Conservation (phyloP, 2,888 invertebrate genomes). For the Drosophila stalkeri region DNA sequence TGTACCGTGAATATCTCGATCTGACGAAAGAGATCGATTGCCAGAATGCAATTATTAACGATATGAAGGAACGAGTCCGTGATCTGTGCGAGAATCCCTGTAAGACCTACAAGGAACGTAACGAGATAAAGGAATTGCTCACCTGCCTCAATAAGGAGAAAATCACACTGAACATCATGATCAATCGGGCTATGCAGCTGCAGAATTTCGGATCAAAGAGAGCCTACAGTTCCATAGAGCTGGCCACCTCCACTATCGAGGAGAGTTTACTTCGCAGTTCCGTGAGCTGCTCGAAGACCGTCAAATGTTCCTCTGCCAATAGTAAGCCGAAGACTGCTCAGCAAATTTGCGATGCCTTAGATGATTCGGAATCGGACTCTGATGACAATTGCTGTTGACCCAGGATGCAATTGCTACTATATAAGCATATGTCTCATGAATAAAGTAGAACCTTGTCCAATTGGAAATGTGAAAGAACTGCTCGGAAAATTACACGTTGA, state of each 20-base stretch:
- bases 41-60: conserved; percentile 35
- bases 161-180: conserved; percentile 67
- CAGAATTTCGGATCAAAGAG: conserved; percentile 78
- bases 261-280: background rate
- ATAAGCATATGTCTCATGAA: background rate
- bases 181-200: conserved; percentile 70
- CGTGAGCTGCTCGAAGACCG: background rate
- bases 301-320: background rate
- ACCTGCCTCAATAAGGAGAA: conserved; percentile 75
- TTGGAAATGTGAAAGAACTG: background rate
- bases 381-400: conserved; percentile 17
- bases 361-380: conserved; percentile 27
- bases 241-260: conserved; percentile 62
- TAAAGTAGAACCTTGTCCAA: background rate
- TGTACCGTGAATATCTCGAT: conserved; percentile 44
- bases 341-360: conserved; percentile 37
- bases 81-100: conserved; percentile 49
- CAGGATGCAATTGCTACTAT: background rate
- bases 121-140: conserved; percentile 64
- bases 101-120: conserved; percentile 58
- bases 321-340: conserved; percentile 19
- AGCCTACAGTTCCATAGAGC: conserved; percentile 67
- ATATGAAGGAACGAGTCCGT: conserved; percentile 6
- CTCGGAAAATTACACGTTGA: background rate
- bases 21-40: conserved; percentile 46